These are phyloP conservation scores for Brachyptera putata DNA, from an alignment of 2,888 invertebrate genomes.

Conservation along the genomic window DNA sequence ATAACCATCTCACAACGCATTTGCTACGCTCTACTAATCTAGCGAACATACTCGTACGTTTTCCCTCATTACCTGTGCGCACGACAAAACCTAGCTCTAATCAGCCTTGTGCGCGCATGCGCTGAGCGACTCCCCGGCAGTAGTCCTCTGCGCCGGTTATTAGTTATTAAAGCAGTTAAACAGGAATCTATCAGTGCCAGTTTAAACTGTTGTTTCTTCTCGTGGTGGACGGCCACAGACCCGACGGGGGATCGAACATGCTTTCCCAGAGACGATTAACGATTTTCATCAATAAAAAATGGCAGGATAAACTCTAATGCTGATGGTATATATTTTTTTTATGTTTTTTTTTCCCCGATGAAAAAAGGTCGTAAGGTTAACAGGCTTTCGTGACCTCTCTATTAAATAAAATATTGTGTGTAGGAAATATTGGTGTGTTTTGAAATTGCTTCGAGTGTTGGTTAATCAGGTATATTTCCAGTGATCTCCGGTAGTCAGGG, in stretches of 20 bases:
- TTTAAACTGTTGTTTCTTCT: conserved; percentile 20
- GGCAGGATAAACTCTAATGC: conserved; percentile 11
- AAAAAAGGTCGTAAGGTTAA: conserved; percentile 25
- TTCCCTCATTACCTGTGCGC: too few species aligned
- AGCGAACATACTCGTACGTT: too few species aligned
- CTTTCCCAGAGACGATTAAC: conserved; percentile 9
- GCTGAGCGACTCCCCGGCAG: conserved; percentile 17
- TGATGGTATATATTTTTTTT: conserved; percentile 1
- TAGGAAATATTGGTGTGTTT: not conserved
- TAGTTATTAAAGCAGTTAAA: conserved; percentile 20
- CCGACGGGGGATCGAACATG: conserved; percentile 16
- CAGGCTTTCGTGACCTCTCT: conserved; percentile 27
- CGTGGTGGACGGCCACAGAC: conserved; percentile 5
- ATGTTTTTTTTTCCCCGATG: conserved; percentile 6
- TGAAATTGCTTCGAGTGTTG: not conserved
- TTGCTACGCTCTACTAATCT: too few species aligned
- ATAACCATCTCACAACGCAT: too few species aligned
- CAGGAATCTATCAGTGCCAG: conserved; percentile 22
- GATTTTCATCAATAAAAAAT: conserved; percentile 21
- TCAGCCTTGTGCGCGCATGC: too few species aligned
- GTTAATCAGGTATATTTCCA: not conserved
- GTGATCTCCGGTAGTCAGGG: too few species aligned
- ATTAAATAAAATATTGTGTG: conserved; percentile 22
- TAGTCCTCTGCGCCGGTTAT: conserved; percentile 14
- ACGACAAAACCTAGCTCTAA: too few species aligned